Evolutionary conservation across 2,888 invertebrate species (phyloP).

Genomic region (Macaria notata): DNA sequence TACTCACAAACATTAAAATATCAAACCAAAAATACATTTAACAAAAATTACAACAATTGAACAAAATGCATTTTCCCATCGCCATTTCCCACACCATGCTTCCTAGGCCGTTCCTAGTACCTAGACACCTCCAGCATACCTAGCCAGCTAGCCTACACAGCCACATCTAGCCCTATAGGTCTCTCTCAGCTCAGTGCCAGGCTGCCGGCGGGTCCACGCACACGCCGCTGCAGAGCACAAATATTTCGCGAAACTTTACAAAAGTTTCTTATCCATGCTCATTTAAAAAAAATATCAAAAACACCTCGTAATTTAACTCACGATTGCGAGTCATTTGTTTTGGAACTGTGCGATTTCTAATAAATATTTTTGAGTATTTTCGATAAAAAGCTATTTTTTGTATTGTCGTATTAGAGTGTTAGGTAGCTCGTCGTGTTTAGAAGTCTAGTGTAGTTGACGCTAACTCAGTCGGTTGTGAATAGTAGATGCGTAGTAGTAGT

Average conservation of each 20-base stretch:
- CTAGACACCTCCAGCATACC: slow-evolving; percentile 49
- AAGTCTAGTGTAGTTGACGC: slow-evolving; percentile 41
- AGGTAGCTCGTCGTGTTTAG: slow-evolving; percentile 31
- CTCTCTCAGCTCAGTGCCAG: slow-evolving; percentile 55
- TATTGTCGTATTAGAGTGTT: background rate
- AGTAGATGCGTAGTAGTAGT: slow-evolving; percentile 45
- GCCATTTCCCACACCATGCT: no score
- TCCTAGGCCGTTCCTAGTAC: slow-evolving; percentile 40
- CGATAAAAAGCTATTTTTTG: background rate
- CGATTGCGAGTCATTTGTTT: background rate
- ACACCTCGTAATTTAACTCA: background rate
- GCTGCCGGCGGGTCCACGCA: slow-evolving; percentile 58
- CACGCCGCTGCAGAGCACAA: slow-evolving; percentile 47
- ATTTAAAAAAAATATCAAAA: background rate
- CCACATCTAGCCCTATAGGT: slow-evolving; percentile 65
- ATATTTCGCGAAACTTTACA: slow-evolving; percentile 27
- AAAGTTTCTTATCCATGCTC: slow-evolving; percentile 21
- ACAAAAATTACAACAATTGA: no score
- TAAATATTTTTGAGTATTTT: background rate
- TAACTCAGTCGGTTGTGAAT: slow-evolving; percentile 58
- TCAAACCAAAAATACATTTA: no score
- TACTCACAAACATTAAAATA: no score
- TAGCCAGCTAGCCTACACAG: slow-evolving; percentile 21
- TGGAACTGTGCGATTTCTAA: background rate
- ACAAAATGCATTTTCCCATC: no score